Percentiles rank a stretch among this genome's conserved stretches.
Evolutionary conservation across 2,888 invertebrate genomes (phyloP).

Genomic region (Allacma fusca): DNA sequence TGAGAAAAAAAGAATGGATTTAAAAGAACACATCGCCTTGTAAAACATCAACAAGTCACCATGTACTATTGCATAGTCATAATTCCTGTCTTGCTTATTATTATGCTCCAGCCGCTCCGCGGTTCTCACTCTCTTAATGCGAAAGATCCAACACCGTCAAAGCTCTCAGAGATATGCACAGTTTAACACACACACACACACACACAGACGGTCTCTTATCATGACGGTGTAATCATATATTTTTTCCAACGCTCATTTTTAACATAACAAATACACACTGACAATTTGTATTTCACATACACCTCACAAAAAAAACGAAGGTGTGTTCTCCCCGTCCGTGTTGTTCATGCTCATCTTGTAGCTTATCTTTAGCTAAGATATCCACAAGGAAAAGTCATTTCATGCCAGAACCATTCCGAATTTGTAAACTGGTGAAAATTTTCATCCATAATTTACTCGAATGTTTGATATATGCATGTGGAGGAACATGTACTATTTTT

Average conservation of each 20-base stretch:
- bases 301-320: not conserved
- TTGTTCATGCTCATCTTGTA: slow-evolving; percentile 1
- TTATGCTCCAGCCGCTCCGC: slow-evolving; percentile 9
- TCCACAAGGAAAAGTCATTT: not conserved
- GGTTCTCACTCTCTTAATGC: not conserved
- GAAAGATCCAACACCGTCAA: too few species aligned
- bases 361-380: slow-evolving; percentile 4
- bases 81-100: slow-evolving; percentile 11
- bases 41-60: not conserved
- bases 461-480: not conserved
- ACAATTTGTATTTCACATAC: slow-evolving; percentile 1
- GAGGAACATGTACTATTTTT: not conserved
- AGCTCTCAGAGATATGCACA: not conserved
- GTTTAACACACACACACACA: not conserved
- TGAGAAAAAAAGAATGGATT: slow-evolving; percentile 1
- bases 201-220: too few species aligned
- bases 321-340: slow-evolving; percentile 2
- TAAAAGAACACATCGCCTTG: not conserved
- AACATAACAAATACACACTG: not conserved
- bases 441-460: not conserved
- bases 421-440: slow-evolving; percentile 12
- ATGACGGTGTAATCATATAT: too few species aligned
- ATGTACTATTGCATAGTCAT: not conserved
- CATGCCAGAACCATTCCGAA: slow-evolving; percentile 6
- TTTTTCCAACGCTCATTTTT: not conserved